Conservation (phyloP, 2,888 invertebrate genomes). For the Ornithoptera alexandrae region DNA sequence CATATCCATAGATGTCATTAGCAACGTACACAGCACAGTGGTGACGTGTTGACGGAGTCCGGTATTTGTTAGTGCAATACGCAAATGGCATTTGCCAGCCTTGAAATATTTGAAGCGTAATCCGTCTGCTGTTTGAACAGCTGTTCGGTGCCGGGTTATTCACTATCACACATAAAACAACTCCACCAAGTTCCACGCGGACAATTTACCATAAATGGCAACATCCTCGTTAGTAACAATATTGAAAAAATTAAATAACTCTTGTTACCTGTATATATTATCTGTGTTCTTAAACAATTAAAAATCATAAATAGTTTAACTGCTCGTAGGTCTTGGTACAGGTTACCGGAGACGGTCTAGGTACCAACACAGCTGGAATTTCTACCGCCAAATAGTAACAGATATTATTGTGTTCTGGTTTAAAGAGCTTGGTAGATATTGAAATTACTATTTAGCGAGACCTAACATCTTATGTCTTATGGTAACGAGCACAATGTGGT, state of each 20-base stretch:
- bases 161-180: slow-evolving; percentile 7
- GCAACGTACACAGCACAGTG: not conserved
- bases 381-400: too few relatives aligned
- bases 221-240: slow-evolving; percentile 15
- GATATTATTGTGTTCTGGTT: too few relatives aligned
- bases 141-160: slow-evolving; percentile 3
- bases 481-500: too few relatives aligned
- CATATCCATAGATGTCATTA: not conserved
- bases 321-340: too few relatives aligned
- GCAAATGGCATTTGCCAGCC: slow-evolving; percentile 17
- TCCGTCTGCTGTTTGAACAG: slow-evolving; percentile 24
- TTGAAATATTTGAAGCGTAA: slow-evolving; percentile 29
- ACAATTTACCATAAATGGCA: slow-evolving; percentile 23
- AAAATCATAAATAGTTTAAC: too few relatives aligned
- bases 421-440: too few relatives aligned
- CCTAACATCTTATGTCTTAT: too few relatives aligned
- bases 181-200: not conserved
- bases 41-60: not conserved
- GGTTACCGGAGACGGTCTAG: too few relatives aligned
- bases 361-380: too few relatives aligned
- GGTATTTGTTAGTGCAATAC: slow-evolving; percentile 8
- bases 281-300: too few relatives aligned
- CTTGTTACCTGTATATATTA: too few relatives aligned
- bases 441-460: too few relatives aligned
- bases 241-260: not conserved